Conservation (phyloP, 2,888 invertebrate genomes). For the Coecobrya sp. region DNA sequence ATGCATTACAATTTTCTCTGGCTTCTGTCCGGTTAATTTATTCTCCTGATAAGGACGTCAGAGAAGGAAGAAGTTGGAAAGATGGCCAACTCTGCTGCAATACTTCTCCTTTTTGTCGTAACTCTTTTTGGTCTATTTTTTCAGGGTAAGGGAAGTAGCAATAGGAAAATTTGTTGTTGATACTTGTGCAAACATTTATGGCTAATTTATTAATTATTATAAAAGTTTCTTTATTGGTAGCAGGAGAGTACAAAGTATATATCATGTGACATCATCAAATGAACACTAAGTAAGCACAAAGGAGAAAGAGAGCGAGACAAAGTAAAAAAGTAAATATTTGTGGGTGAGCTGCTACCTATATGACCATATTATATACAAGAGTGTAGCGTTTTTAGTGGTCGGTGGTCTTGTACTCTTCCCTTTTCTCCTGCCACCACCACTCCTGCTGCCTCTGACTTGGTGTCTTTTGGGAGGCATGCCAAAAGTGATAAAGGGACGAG, state of each 20-base stretch:
- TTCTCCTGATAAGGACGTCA: background rate
- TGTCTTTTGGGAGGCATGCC: conserved; percentile 58
- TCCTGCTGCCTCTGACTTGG: conserved; percentile 16
- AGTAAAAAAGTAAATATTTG: conserved; percentile 59
- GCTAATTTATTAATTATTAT: conserved; percentile 30
- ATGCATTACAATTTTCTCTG: background rate
- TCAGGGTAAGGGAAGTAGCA: conserved; percentile 59
- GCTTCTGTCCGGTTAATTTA: too few relatives aligned
- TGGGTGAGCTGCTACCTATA: background rate
- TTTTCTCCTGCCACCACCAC: background rate
- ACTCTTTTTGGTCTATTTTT: conserved; percentile 71
- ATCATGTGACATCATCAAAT: conserved; percentile 34
- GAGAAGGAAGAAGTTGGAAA: background rate
- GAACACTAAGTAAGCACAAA: background rate
- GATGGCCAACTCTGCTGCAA: conserved; percentile 23
- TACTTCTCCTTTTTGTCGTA: conserved; percentile 52
- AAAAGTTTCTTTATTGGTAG: background rate
- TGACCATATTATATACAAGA: background rate
- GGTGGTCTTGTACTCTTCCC: background rate
- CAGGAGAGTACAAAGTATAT: background rate
- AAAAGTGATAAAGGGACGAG: conserved; percentile 57
- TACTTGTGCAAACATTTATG: conserved; percentile 25
- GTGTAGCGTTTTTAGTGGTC: background rate
- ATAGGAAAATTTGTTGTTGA: background rate
- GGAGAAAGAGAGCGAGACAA: conserved; percentile 1